phyloP scores from a whole-genome alignment of 64 coral and sea anemone species.

The Montipora sp. region DNA sequence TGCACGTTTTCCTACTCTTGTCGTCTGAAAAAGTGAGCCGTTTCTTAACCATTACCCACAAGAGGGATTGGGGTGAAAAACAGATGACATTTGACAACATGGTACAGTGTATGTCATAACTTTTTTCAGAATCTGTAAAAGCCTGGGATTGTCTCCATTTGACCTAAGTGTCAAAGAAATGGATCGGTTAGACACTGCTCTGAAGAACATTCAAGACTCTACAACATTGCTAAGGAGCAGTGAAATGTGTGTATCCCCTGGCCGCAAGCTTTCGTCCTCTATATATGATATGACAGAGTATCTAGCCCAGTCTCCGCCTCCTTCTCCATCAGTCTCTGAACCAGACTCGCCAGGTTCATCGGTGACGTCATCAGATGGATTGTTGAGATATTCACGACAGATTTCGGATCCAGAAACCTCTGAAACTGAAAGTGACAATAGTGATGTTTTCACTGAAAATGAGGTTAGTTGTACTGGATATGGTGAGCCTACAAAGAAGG shows the following conservation, averaged over 20 bases:
- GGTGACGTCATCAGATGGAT: conserved; percentile 42
- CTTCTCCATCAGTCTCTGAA: conserved; percentile 24
- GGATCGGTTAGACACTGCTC: conserved; percentile 67
- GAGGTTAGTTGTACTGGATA: background rate
- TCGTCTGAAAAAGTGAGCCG: too few species aligned
- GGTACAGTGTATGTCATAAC: too few species aligned
- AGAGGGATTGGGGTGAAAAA: too few species aligned
- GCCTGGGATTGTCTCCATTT: conserved; percentile 84
- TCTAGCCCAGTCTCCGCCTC: conserved; percentile 83
- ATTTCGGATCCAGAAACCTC: conserved; percentile 74
- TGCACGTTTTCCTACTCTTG: too few species aligned
- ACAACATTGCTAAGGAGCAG: conserved; percentile 70
- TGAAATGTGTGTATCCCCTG: conserved; percentile 69
- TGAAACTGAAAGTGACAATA: conserved; percentile 87
- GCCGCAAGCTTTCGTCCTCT: conserved; percentile 80
- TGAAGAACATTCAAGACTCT: conserved; percentile 74
- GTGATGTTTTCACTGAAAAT: conserved; percentile 83
- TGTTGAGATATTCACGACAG: conserved; percentile 16
- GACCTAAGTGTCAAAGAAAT: conserved; percentile 90
- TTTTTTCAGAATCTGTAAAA: conserved; percentile 78
- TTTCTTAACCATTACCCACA: too few species aligned
- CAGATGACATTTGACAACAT: too few species aligned
- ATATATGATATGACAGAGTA: conserved; percentile 64
- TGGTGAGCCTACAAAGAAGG: background rate
- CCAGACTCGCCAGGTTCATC: conserved; percentile 53